These are phyloP conservation scores for Cephus sareptanus DNA, from an alignment of 2,888 invertebrate genomes.

Conservation along the genomic window DNA sequence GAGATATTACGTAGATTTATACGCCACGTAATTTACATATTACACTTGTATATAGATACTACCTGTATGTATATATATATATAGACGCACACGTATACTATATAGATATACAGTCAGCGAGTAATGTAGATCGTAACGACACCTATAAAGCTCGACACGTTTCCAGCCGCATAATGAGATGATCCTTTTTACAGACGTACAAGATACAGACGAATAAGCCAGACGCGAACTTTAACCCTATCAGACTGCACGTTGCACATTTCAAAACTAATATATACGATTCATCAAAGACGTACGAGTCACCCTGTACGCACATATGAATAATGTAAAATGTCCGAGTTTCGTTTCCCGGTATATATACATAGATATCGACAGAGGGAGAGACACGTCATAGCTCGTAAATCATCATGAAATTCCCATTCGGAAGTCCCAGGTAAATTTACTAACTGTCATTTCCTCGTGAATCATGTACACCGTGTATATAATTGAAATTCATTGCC, in stretches of 20 bases:
- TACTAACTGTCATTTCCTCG: background rate
- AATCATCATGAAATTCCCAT: constrained; percentile 24
- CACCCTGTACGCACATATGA: constrained; percentile 32
- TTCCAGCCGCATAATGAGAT: constrained; percentile 42
- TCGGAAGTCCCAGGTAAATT: background rate
- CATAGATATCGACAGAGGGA: constrained; percentile 25
- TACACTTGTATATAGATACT: background rate
- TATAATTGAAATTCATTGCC: background rate
- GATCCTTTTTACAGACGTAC: constrained; percentile 35
- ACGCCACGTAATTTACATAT: background rate
- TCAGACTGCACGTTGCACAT: background rate
- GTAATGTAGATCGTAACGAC: constrained; percentile 4
- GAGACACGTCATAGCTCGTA: constrained; percentile 26
- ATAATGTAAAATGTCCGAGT: constrained; percentile 42
- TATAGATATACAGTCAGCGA: background rate
- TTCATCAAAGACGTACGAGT: background rate
- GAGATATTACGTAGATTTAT: background rate
- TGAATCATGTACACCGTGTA: background rate
- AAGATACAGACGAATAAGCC: background rate
- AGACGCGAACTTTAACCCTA: background rate
- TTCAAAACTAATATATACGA: background rate
- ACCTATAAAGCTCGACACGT: constrained; percentile 9
- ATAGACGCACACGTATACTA: too few relatives aligned
- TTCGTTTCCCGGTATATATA: background rate
- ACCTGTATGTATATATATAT: too few relatives aligned